Conservation (phyloP, 1,140 invertebrate genomes). For the Helicorthomorpha holstii region DNA sequence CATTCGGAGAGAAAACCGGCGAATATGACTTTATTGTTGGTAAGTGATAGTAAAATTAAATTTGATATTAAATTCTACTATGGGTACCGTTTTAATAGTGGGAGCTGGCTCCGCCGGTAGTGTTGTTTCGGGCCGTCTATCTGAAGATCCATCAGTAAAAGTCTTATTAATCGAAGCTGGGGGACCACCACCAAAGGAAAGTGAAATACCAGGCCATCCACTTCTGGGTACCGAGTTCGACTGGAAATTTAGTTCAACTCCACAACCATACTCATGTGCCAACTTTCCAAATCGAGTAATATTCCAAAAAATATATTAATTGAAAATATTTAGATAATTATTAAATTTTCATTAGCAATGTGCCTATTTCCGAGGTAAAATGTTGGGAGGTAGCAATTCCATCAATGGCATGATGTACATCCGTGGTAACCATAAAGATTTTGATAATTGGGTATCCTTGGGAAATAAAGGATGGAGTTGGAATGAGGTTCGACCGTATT, state of each 20-base stretch:
- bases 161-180: constrained; percentile 74
- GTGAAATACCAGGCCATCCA: constrained; percentile 64
- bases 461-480: constrained; percentile 35
- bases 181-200: constrained; percentile 62
- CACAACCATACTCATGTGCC: too few species aligned
- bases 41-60: too few species aligned
- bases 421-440: constrained; percentile 67
- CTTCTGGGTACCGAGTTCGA: too few species aligned
- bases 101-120: constrained; percentile 59
- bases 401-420: constrained; percentile 82
- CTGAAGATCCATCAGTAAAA: constrained; percentile 52
- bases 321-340: too few species aligned
- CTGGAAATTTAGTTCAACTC: too few species aligned
- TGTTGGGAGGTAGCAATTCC: constrained; percentile 46
- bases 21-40: too few species aligned
- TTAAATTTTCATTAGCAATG: too few species aligned
- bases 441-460: constrained; percentile 57
- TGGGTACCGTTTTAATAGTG: too few species aligned
- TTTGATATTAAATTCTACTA: too few species aligned
- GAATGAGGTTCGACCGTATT: constrained; percentile 45
- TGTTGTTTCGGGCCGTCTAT: constrained; percentile 55
- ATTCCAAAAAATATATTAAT: too few species aligned
- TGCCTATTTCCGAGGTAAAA: constrained; percentile 21
- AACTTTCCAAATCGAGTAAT: too few species aligned
- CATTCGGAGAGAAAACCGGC: too few species aligned